These are phyloP conservation scores for Muscicapa comitata DNA, from an alignment of 2,797 vertebrate species.

Conservation along the genomic window DNA sequence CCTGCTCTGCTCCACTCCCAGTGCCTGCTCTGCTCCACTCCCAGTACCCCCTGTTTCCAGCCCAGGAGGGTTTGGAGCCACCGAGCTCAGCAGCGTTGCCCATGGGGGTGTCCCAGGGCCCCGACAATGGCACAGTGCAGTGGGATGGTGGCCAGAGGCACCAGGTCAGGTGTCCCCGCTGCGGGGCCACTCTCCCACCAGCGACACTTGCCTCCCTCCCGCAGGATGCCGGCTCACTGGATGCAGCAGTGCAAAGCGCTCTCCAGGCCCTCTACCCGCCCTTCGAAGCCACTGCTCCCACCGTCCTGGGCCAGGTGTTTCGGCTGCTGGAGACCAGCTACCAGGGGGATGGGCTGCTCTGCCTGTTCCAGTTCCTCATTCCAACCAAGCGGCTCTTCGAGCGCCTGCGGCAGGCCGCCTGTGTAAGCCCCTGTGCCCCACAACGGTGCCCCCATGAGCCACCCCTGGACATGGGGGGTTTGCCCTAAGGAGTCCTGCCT, in stretches of 20 bases:
- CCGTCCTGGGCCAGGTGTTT: slow-evolving; percentile 91
- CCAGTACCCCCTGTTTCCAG: background rate
- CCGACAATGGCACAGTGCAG: background rate
- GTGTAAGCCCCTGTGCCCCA: slow-evolving; percentile 77
- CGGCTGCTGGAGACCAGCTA: slow-evolving; percentile 89
- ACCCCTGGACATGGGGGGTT: accelerated
- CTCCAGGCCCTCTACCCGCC: slow-evolving; percentile 89
- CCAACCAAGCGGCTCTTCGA: slow-evolving; percentile 92
- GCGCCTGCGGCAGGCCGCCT: slow-evolving; percentile 89
- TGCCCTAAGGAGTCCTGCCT: background rate
- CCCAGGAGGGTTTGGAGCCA: background rate
- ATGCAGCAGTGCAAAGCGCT: slow-evolving; percentile 86
- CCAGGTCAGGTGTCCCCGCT: accelerated
- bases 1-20: background rate
- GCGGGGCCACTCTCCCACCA: accelerated
- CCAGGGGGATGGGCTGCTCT: slow-evolving; percentile 87
- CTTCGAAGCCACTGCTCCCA: slow-evolving; percentile 88
- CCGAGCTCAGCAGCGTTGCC: accelerated
- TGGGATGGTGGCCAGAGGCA: background rate
- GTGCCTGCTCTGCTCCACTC: too few relatives aligned
- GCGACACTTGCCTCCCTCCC: background rate
- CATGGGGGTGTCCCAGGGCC: accelerated
- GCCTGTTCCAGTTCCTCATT: slow-evolving; percentile 91
- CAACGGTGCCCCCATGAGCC: accelerated
- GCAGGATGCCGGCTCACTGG: slow-evolving; percentile 87